Evolutionary conservation across 2,797 vertebrate species (phyloP).

Genomic region (Rhadinocentrus ornatus): DNA sequence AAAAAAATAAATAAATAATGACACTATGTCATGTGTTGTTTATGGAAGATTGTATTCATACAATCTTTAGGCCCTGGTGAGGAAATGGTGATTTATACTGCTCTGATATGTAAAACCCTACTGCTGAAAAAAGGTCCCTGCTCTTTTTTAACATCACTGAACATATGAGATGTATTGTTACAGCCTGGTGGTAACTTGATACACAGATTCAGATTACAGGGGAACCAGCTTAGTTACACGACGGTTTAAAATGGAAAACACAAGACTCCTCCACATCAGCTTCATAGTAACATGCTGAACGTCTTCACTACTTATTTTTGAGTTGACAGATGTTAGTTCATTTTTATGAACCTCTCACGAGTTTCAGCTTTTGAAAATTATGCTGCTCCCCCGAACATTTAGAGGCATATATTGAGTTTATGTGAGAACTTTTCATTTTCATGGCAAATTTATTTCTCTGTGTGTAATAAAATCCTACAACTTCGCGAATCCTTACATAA

Average conservation of each 20-base stretch:
- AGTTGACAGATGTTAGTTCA: no score
- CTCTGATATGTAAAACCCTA: no score
- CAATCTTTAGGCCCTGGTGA: not conserved
- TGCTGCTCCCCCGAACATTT: not conserved
- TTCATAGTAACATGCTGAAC: no score
- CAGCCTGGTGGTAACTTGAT: slow-evolving; percentile 38
- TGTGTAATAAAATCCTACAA: not conserved
- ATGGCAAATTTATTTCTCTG: not conserved
- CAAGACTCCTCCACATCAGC: not conserved
- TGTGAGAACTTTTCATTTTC: no score
- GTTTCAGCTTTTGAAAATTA: no score
- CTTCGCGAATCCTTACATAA: not conserved
- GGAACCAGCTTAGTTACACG: slow-evolving; percentile 10
- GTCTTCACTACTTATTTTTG: no score
- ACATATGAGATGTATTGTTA: not conserved
- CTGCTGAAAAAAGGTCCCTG: not conserved
- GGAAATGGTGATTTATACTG: not conserved
- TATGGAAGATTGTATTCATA: no score
- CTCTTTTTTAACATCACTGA: not conserved
- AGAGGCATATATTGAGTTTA: not conserved
- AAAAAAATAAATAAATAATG: no score
- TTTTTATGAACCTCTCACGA: no score
- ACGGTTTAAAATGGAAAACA: not conserved
- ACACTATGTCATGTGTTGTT: not conserved
- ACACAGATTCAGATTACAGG: slow-evolving; percentile 37